Evolutionary conservation across 2,113 vertebrate species (phyloP).

Genomic region (Holacanthus passer): DNA sequence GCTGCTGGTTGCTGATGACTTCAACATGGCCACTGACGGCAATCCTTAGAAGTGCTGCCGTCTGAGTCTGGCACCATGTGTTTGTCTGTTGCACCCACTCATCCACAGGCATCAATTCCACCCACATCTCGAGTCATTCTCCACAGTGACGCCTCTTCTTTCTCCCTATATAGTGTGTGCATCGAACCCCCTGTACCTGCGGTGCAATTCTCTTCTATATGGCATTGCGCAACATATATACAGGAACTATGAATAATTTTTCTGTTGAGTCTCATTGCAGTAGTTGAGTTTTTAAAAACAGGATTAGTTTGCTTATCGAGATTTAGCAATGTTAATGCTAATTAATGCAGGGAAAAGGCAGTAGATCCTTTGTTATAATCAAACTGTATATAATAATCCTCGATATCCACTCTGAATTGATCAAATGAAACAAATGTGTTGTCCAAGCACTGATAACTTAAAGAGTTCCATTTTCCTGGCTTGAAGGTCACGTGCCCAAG

Average conservation of each 20-base stretch:
- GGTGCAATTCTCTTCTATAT: slow-evolving; percentile 72
- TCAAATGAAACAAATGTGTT: slow-evolving; percentile 43
- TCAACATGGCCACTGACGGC: slow-evolving; percentile 83
- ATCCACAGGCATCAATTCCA: slow-evolving; percentile 47
- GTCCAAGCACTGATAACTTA: slow-evolving; percentile 73
- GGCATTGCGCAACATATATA: slow-evolving; percentile 43
- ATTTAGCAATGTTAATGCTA: slow-evolving; percentile 54
- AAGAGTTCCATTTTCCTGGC: slow-evolving; percentile 53
- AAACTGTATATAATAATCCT: slow-evolving; percentile 62
- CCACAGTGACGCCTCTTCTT: slow-evolving; percentile 49
- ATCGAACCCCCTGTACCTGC: slow-evolving; percentile 50
- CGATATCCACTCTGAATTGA: slow-evolving; percentile 44
- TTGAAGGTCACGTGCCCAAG: slow-evolving; percentile 54
- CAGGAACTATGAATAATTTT: slow-evolving; percentile 45
- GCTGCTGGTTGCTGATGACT: slow-evolving; percentile 91
- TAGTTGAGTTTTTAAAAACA: slow-evolving; percentile 48
- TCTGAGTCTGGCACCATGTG: slow-evolving; percentile 22
- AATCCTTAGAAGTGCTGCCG: slow-evolving; percentile 78
- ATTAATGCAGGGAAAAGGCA: slow-evolving; percentile 62
- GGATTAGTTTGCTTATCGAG: slow-evolving; percentile 56
- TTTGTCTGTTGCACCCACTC: slow-evolving; percentile 60
- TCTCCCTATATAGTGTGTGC: slow-evolving; percentile 48
- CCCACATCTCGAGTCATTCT: slow-evolving; percentile 58
- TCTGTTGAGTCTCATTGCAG: slow-evolving; percentile 53
- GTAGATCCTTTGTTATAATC: slow-evolving; percentile 42